Evolutionary conservation across 2,888 invertebrate genomes (phyloP).

Genomic region (Sylvicola cinctus): DNA sequence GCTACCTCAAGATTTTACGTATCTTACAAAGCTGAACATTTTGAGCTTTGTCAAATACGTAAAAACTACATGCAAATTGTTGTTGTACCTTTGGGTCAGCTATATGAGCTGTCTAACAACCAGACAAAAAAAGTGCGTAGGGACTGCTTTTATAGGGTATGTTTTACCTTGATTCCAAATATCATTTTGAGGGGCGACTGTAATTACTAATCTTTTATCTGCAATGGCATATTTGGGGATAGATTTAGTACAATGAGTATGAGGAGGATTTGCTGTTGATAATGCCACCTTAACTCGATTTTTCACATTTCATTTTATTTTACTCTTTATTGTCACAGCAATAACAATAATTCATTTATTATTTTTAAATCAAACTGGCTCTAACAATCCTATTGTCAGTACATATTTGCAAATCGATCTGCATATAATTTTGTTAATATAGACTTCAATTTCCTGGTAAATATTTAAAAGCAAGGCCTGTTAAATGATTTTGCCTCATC

Average conservation of each 20-base stretch:
- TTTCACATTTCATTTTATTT: constrained; percentile 49
- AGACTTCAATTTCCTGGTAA: too few relatives aligned
- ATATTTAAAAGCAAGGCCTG: too few relatives aligned
- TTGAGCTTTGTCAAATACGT: too few relatives aligned
- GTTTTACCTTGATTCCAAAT: constrained; percentile 63
- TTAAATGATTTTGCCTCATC: too few relatives aligned
- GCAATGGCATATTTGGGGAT: constrained; percentile 47
- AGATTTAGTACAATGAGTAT: constrained; percentile 44
- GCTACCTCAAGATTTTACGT: too few relatives aligned
- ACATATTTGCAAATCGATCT: too few relatives aligned
- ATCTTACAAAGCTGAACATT: too few relatives aligned
- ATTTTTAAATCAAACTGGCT: constrained; percentile 45
- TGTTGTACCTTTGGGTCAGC: too few relatives aligned
- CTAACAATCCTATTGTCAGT: constrained; percentile 49
- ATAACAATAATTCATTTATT: constrained; percentile 40
- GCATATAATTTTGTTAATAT: too few relatives aligned
- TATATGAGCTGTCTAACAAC: too few relatives aligned
- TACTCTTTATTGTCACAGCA: constrained; percentile 44
- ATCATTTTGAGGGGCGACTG: constrained; percentile 60
- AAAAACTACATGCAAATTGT: too few relatives aligned
- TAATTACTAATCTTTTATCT: constrained; percentile 56
- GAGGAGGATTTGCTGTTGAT: constrained; percentile 54
- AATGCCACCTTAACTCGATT: constrained; percentile 25
- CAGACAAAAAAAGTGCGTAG: too few relatives aligned
- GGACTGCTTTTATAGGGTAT: constrained; percentile 57